A percentile compares a stretch with the other conserved stretches of the same genome.
Conservation (phyloP, 2,113 vertebrate genomes). For the Phalacrocorax pelagicus region DNA sequence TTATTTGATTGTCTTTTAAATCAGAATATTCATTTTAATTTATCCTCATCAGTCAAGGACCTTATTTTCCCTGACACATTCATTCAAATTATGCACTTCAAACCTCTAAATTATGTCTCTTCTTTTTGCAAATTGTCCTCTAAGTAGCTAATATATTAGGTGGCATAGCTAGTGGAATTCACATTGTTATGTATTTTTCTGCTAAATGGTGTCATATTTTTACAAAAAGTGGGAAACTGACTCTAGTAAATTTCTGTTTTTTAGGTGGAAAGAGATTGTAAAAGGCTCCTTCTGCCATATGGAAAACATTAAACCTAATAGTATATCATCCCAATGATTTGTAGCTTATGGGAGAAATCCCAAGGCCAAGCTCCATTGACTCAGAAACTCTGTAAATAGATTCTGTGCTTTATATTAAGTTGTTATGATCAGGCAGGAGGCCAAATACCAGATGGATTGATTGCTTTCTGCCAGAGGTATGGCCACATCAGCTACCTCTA, state of each 20-base stretch:
- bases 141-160: not conserved
- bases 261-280: not conserved
- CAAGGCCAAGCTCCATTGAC: not conserved
- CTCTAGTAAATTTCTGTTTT: not conserved
- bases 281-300: not conserved
- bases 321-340: slow-evolving; percentile 18
- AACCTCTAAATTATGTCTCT: not conserved
- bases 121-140: not conserved
- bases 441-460: slow-evolving; percentile 48
- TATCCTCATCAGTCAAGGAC: not conserved
- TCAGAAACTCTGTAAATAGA: slow-evolving; percentile 28
- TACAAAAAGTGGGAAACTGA: not conserved
- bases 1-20: not conserved
- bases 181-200: not conserved
- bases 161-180: not conserved
- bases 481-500: slow-evolving; percentile 37
- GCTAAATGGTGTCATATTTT: not conserved
- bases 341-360: slow-evolving; percentile 2
- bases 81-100: not conserved
- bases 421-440: slow-evolving; percentile 40
- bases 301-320: not conserved
- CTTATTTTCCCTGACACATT: not conserved
- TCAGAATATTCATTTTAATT: not conserved
- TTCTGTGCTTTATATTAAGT: slow-evolving; percentile 35
- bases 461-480: slow-evolving; percentile 51